A percentile compares a stretch with the other conserved stretches of the same genome.
These are phyloP conservation scores for Acanthochromis polyacanthus DNA, from an alignment of 2,113 vertebrate species.

Conservation along the genomic window DNA sequence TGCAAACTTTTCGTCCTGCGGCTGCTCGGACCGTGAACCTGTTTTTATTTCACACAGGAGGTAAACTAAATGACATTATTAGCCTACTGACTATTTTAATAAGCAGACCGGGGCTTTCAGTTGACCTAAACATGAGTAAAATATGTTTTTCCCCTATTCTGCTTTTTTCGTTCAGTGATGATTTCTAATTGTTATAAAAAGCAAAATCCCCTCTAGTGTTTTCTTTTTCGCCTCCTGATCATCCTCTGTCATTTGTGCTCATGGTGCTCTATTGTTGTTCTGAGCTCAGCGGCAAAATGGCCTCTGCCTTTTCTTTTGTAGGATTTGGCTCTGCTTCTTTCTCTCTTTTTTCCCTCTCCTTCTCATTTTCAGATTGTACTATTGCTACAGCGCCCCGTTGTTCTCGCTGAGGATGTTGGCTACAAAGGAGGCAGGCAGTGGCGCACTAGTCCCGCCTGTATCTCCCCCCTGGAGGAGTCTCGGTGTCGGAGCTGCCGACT, in stretches of 20 bases:
- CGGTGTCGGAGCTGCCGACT: slow-evolving; percentile 66
- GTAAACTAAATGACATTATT: no score
- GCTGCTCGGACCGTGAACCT: not conserved
- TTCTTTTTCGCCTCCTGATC: not conserved
- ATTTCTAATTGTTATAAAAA: no score
- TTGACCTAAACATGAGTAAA: no score
- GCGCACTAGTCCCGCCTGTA: slow-evolving; percentile 76
- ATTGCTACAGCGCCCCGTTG: slow-evolving; percentile 54
- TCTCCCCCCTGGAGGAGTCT: slow-evolving; percentile 74
- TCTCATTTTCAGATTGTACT: slow-evolving; percentile 30
- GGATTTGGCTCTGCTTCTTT: slow-evolving; percentile 26
- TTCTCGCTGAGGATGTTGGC: slow-evolving; percentile 49
- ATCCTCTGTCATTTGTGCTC: not conserved
- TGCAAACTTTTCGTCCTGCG: slow-evolving; percentile 43
- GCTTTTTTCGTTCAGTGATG: no score
- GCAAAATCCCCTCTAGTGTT: not conserved
- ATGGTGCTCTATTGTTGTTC: slow-evolving; percentile 27
- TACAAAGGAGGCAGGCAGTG: slow-evolving; percentile 64
- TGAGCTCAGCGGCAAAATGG: slow-evolving; percentile 67
- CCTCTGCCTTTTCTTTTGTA: slow-evolving; percentile 59
- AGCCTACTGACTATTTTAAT: no score
- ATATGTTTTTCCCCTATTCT: no score
- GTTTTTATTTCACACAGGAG: not conserved
- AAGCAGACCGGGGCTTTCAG: not conserved
- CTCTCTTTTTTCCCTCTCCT: not conserved